These are phyloP conservation scores for Apantesis nais DNA, from an alignment of 2,888 invertebrate species.

Conservation along the genomic window DNA sequence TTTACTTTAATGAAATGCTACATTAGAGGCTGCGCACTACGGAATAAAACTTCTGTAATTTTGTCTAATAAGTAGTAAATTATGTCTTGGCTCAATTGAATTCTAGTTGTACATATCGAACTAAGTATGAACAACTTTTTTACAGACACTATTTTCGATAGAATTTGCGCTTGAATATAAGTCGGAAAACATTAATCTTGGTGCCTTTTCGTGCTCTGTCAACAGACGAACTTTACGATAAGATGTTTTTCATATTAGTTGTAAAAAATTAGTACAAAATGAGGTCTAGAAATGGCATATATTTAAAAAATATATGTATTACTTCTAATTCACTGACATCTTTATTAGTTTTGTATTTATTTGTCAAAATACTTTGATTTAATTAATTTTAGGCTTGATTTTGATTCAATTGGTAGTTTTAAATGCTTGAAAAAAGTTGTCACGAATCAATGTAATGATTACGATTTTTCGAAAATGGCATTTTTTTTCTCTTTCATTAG, in stretches of 20 bases:
- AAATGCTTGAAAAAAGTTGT: no score
- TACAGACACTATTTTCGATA: conserved; percentile 1
- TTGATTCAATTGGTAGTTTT: no score
- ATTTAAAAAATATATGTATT: no score
- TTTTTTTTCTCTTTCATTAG: no score
- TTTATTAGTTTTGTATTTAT: no score
- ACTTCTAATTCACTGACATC: no score
- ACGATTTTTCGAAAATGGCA: no score
- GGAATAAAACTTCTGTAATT: background rate
- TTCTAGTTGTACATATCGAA: background rate
- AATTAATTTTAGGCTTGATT: no score
- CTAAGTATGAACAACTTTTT: conserved; percentile 15
- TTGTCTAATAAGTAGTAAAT: background rate
- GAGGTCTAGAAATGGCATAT: no score
- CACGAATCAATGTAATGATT: no score
- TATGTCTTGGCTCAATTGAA: background rate
- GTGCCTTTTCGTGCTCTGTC: conserved; percentile 28
- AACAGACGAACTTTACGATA: conserved; percentile 34
- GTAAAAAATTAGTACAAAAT: background rate
- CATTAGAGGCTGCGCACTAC: background rate
- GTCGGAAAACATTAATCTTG: conserved; percentile 40
- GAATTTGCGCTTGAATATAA: conserved; percentile 24
- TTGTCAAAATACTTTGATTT: no score
- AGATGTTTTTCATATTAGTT: conserved; percentile 38
- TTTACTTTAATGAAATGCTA: background rate